Base-by-base conservation (phyloP, 2,113 vertebrate species). In the Equus quagga region DNA sequence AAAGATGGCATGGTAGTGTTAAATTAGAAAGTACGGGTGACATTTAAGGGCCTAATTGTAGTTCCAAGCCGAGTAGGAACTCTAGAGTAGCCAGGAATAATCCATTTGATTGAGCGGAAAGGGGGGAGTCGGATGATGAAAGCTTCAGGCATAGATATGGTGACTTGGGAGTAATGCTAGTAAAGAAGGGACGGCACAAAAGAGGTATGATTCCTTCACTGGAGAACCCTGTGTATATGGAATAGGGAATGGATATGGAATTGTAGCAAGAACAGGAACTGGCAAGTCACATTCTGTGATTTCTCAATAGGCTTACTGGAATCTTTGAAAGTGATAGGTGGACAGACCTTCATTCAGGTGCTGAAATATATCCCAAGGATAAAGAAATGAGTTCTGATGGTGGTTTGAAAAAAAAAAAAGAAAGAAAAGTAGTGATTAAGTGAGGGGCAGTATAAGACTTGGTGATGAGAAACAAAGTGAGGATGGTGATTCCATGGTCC, bases 21-120 rank as follows among this genome's bases (percentile, higher is more conserved):
- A 88, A 93, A 90, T 93, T 90, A 33, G 75, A 91, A 97, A 93
- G 19, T 83, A 79, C 64, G 60, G 28, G 19, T 88, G 58, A 80
- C 28, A 85, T 76, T 94, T 94, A 60, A 82, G 26, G 36, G 21
- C 41, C 24, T 89, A 56, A 28, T 64, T 94, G 5, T 91, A 69
- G 44, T 94, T 95, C 41, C 21, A 89, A 33, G 76, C 33, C 76
- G 28, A 90, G 4, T n/a, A 56, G 46, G 41, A 96, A 86, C 58
- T 91, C 49, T 60, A 33, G 33, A 93, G 28, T 86, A 95, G n/a
- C 31, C 62, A 67, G 33, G 54, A 86, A 67, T 95, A 81, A 89
- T 93, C 19, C 86, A 0, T 82, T 90, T 62, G 33, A 70, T 41
- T 91, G 76, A 17, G n/a, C 46, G 62, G 62, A 79, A 90, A 19